phyloP scores from a whole-genome alignment of 2,113 vertebrate species.

The Cottus gobio region DNA sequence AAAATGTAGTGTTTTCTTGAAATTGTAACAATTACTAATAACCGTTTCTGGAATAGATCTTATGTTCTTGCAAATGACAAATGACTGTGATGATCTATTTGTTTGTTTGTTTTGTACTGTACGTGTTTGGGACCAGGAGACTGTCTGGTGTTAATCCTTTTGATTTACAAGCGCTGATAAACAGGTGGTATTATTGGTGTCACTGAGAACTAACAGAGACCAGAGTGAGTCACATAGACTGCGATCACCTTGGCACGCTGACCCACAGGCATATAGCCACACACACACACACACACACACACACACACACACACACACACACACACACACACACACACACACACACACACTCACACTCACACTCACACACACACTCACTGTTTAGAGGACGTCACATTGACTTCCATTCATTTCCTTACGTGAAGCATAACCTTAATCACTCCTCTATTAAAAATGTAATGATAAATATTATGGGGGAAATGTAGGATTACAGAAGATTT shows the following conservation, averaged over 20 bases:
- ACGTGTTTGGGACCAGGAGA: not conserved
- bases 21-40: not conserved
- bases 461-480: not conserved
- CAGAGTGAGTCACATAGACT: conserved; percentile 38
- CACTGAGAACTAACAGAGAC: conserved; percentile 50
- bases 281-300: not conserved
- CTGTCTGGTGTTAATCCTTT: conserved; percentile 34
- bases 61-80: not conserved
- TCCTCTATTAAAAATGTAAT: not conserved
- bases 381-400: not conserved
- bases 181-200: conserved; percentile 56
- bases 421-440: not conserved
- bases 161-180: conserved; percentile 46
- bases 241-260: conserved; percentile 49
- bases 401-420: not conserved
- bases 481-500: not conserved
- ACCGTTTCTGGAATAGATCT: not conserved
- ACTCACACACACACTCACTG: not conserved
- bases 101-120: not conserved
- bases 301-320: not conserved
- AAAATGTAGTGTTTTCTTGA: not conserved
- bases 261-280: conserved; percentile 37
- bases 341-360: not conserved
- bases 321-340: conserved; percentile 7
- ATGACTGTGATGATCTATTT: not conserved